These are phyloP conservation scores for Anaspis maculata DNA, from an alignment of 2,888 invertebrate genomes.

Conservation along the genomic window DNA sequence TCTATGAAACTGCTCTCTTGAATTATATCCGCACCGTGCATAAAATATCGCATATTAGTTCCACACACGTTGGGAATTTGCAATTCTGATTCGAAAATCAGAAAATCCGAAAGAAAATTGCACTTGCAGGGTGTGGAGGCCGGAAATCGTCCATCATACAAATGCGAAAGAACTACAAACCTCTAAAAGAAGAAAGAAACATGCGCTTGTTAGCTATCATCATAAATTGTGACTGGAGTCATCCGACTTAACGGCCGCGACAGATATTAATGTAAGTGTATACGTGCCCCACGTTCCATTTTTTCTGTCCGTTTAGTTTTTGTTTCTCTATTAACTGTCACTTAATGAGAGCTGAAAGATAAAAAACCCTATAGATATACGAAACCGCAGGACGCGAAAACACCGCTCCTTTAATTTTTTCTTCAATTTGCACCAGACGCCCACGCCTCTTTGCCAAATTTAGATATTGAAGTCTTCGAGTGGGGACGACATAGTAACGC, in stretches of 20 bases:
- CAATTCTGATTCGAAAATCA: conserved; percentile 13
- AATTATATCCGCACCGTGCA: neutral
- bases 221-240: conserved; percentile 29
- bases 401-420: too few species aligned
- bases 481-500: too few species aligned
- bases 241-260: conserved; percentile 25
- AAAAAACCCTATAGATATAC: too few species aligned
- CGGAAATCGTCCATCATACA: conserved; percentile 20
- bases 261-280: conserved; percentile 28
- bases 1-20: neutral
- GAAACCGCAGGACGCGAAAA: too few species aligned
- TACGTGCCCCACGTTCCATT: conserved; percentile 11
- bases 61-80: too few species aligned
- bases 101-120: conserved; percentile 12
- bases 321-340: conserved; percentile 13
- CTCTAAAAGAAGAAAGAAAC: conserved; percentile 25
- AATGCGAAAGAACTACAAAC: conserved; percentile 26
- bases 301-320: too few species aligned
- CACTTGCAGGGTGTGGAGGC: conserved; percentile 9
- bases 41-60: too few species aligned
- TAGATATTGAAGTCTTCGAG: too few species aligned
- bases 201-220: conserved; percentile 30
- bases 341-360: too few species aligned
- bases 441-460: too few species aligned
- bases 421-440: too few species aligned